Percentiles rank a stretch among this genome's conserved stretches.
phyloP scores from a whole-genome alignment of 2,113 vertebrate genomes.

The Vireo altiloquus region DNA sequence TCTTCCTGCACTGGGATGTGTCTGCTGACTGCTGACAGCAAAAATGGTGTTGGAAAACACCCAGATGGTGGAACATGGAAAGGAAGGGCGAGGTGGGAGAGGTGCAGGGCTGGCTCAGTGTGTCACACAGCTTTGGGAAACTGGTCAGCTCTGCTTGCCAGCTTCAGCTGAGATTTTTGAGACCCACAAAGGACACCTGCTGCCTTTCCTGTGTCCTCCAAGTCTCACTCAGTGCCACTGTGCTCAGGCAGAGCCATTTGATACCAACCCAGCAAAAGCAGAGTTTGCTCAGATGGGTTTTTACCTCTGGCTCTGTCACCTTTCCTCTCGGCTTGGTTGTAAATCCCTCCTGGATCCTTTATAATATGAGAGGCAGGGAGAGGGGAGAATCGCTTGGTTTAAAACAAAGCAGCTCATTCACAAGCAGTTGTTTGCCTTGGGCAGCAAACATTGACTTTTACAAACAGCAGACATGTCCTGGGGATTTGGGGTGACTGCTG shows the following conservation, averaged over 20 bases:
- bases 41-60: neutral
- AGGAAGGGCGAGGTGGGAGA: neutral
- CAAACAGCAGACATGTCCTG: neutral
- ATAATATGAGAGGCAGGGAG: fast-evolving
- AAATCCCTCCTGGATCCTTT: neutral
- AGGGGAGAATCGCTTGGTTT: neutral
- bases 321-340: neutral
- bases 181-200: neutral
- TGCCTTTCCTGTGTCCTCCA: neutral
- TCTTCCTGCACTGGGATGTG: neutral
- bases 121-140: neutral
- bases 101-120: neutral
- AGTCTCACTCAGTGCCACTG: neutral
- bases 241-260: neutral
- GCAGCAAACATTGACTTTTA: neutral
- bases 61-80: neutral
- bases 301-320: neutral
- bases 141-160: neutral
- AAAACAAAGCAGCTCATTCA: neutral
- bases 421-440: neutral
- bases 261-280: neutral
- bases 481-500: neutral
- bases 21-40: neutral
- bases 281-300: neutral
- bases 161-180: neutral